Conservation (phyloP, 1,140 invertebrate genomes). For the Orius insidiosus region DNA sequence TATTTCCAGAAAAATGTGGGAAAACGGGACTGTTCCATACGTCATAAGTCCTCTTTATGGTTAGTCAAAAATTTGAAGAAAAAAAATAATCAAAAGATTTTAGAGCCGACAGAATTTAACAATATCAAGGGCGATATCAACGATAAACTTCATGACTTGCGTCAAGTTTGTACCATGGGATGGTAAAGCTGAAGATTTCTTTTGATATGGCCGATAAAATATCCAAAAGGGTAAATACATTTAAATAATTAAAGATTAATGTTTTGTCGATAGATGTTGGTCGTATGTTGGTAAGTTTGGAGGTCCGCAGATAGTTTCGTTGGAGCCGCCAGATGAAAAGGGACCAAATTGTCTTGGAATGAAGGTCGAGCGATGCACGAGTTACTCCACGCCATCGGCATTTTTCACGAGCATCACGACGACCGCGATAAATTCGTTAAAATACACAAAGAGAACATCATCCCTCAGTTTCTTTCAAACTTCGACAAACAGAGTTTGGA, state of each 20-base stretch:
- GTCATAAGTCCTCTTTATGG: slow-evolving; percentile 40
- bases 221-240: slow-evolving; percentile 32
- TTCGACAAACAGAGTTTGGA: slow-evolving; percentile 40
- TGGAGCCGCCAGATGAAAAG: slow-evolving; percentile 38
- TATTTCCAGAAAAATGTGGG: slow-evolving; percentile 43
- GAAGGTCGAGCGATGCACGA: slow-evolving; percentile 47
- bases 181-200: slow-evolving; percentile 39
- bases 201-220: slow-evolving; percentile 43
- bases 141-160: slow-evolving; percentile 41
- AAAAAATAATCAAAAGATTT: no score
- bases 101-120: slow-evolving; percentile 36
- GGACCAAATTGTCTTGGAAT: slow-evolving; percentile 39
- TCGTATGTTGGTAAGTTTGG: slow-evolving; percentile 44
- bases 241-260: neutral
- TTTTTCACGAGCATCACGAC: slow-evolving; percentile 45
- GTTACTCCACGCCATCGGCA: slow-evolving; percentile 42
- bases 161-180: slow-evolving; percentile 43
- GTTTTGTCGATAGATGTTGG: slow-evolving; percentile 35
- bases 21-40: slow-evolving; percentile 37
- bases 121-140: slow-evolving; percentile 37
- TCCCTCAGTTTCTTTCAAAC: slow-evolving; percentile 34
- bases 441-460: slow-evolving; percentile 35
- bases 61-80: no score
- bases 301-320: slow-evolving; percentile 43
- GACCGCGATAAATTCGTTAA: slow-evolving; percentile 41